Evolutionary conservation across 2,888 invertebrate genomes (phyloP).

Genomic region (Charanyca ferruginea): DNA sequence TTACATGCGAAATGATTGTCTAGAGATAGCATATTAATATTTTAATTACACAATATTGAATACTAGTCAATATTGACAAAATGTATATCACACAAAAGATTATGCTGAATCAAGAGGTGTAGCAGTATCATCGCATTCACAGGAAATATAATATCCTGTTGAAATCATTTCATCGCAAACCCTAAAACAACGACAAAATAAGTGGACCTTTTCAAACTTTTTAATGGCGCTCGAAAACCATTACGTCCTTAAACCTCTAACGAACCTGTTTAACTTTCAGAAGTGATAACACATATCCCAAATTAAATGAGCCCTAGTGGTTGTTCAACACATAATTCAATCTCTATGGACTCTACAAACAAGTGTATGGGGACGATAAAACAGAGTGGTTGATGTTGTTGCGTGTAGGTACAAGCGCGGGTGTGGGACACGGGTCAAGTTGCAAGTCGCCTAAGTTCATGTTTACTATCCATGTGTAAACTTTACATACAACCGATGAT

Average conservation of each 20-base stretch:
- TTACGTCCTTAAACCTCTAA: slow-evolving; percentile 40
- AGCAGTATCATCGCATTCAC: not conserved
- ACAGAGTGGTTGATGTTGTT: slow-evolving; percentile 66
- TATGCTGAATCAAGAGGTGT: not conserved
- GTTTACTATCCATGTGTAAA: slow-evolving; percentile 62
- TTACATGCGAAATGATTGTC: slow-evolving; percentile 17
- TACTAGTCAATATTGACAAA: slow-evolving; percentile 20
- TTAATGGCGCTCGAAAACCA: slow-evolving; percentile 43
- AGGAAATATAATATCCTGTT: slow-evolving; percentile 1
- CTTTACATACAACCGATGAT: slow-evolving; percentile 59
- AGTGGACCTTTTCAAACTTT: slow-evolving; percentile 34
- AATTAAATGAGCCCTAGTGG: slow-evolving; percentile 69
- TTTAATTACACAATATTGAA: slow-evolving; percentile 7
- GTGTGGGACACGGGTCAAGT: slow-evolving; percentile 63
- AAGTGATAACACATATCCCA: slow-evolving; percentile 64
- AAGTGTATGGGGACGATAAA: slow-evolving; percentile 74
- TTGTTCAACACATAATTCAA: slow-evolving; percentile 72
- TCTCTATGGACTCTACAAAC: slow-evolving; percentile 74
- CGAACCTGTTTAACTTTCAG: slow-evolving; percentile 53
- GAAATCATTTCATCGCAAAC: slow-evolving; percentile 13
- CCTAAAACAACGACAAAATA: slow-evolving; percentile 14
- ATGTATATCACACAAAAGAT: not conserved
- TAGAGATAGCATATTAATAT: slow-evolving; percentile 5
- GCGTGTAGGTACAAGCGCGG: slow-evolving; percentile 54
- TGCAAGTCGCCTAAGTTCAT: slow-evolving; percentile 61